Base-by-base conservation (phyloP, 2,113 vertebrate genomes). In the Smithornis capensis region DNA sequence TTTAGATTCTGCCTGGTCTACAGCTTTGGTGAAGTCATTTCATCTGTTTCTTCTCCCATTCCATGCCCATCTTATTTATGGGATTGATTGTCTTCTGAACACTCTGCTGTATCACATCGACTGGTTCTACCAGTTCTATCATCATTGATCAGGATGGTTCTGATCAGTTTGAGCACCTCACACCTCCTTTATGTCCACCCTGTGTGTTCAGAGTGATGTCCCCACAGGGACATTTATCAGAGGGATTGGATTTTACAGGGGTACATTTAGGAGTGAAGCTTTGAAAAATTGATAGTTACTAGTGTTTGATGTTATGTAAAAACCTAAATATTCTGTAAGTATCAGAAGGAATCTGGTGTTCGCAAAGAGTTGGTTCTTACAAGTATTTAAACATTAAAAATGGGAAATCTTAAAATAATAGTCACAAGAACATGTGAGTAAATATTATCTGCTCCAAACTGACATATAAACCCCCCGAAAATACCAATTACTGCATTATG, bases 241-340 rank as follows among this genome's bases (percentile, higher is more conserved):
- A 42, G n/a, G 5, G 27, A 11, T 19, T 49, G 62, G 47, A 10
- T 55, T 60, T 57, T 47, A 7, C 21, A 33, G 69, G 25, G 12
- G 3, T 6, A 8, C 8, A 47, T 18, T 47, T 40, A 81, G 52
- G 57, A 14, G 18, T 1, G 10, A 55, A 42, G 16, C 42, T 84
- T 47, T 78, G n/a, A 50, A 59, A 64, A 49, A 17, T 21, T 25
- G 5, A 18, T 81, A 4, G 10, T 44, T 60, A 9, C 3, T 25
- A 1, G 7, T 0, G 0, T 52, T 37, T 57, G 29, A 47, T 85
- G 5, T 21, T 52, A 2, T 13, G 19, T 4, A 22, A 28, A 77
- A 40, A n/a, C 15, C 16, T 17, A 83, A 75, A 37, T 56, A 7
- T 47, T 68, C 12, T 35, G 15, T 68, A 37, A 38, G 7, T 19